Conservation (phyloP, 1,140 invertebrate genomes). For the Oedothorax gibbosus region DNA sequence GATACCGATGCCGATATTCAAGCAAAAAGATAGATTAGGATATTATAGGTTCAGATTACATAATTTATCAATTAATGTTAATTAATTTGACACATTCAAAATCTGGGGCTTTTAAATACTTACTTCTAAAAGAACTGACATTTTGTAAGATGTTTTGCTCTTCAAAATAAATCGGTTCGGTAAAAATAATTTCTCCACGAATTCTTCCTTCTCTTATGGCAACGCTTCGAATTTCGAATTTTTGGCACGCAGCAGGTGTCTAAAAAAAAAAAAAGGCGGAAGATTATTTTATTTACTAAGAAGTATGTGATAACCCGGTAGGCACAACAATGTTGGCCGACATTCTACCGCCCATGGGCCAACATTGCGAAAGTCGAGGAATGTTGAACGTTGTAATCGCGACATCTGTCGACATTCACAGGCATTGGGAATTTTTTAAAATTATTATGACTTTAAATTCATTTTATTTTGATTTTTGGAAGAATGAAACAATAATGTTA, state of each 20-base stretch:
- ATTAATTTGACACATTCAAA: not conserved
- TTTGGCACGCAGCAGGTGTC: conserved; percentile 65
- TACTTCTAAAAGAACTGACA: conserved; percentile 68
- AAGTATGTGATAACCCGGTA: not conserved
- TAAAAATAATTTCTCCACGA: conserved; percentile 76
- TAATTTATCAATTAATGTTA: not conserved
- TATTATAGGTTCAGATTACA: no score
- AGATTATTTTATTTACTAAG: not conserved
- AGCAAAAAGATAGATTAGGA: no score
- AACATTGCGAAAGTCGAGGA: no score
- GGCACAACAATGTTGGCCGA: no score
- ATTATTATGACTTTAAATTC: no score
- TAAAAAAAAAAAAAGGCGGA: conserved; percentile 60
- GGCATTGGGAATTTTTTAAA: no score
- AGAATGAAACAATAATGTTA: no score
- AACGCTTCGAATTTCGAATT: conserved; percentile 65
- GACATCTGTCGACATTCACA: no score
- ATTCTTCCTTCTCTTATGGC: conserved; percentile 78
- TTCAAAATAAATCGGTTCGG: conserved; percentile 79
- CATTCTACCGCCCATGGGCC: no score
- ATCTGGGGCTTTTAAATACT: not conserved
- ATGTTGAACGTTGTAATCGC: no score
- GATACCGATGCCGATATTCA: no score
- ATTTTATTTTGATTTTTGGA: no score
- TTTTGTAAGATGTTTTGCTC: conserved; percentile 78